A percentile compares a stretch with the other conserved stretches of the same genome.
These are phyloP conservation scores for Alexandromys oeconomus DNA, from an alignment of 2,797 vertebrate genomes.

Conservation along the genomic window DNA sequence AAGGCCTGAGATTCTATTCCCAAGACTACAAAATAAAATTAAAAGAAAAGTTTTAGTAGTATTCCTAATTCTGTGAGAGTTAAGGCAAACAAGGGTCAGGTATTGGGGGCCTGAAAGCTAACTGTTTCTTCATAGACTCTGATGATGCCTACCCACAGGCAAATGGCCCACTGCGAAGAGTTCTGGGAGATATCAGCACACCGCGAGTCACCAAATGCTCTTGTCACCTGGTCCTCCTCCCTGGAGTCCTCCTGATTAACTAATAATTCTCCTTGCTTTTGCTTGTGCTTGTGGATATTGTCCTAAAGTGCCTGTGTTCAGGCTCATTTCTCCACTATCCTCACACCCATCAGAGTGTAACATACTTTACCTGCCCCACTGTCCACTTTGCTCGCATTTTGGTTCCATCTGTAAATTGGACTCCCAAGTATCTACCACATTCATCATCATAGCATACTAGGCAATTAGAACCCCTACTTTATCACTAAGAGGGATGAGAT, in stretches of 20 bases:
- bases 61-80: background rate
- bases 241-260: accelerated
- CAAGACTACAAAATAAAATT: background rate
- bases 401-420: background rate
- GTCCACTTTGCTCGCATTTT: background rate
- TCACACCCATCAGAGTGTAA: background rate
- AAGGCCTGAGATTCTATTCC: background rate
- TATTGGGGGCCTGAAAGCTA: background rate
- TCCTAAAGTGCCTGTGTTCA: background rate
- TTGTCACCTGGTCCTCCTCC: too few species aligned
- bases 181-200: accelerated
- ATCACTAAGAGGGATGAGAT: background rate
- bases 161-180: accelerated
- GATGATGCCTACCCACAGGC: background rate
- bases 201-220: background rate
- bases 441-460: background rate
- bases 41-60: background rate
- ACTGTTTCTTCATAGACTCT: background rate
- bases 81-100: background rate
- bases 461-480: background rate
- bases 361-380: background rate
- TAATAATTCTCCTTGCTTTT: background rate
- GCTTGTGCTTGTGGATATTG: background rate
- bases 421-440: background rate
- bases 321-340: background rate